A percentile compares a stretch with the other conserved stretches of the same genome.
Evolutionary conservation across 2,113 vertebrate genomes (phyloP).

Genomic region (Nibea coibor): DNA sequence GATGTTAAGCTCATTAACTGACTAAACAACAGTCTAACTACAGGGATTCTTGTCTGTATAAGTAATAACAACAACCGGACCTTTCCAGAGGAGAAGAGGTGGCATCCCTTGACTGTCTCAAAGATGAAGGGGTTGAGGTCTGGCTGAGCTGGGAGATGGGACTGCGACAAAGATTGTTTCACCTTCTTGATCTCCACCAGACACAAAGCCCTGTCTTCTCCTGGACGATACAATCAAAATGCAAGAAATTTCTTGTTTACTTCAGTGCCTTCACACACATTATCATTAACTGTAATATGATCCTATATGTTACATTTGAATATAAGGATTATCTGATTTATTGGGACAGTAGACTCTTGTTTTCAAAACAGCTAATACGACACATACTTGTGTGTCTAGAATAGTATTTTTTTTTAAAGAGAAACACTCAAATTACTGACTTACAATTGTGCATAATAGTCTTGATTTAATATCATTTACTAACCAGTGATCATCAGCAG

Average conservation of each 20-base stretch:
- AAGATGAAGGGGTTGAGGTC: conserved; percentile 93
- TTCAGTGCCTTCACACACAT: neutral
- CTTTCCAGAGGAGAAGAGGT: conserved; percentile 97
- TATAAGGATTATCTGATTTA: neutral
- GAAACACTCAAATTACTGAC: neutral
- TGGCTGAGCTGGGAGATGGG: conserved; percentile 96
- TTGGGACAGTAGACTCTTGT: too few relatives aligned
- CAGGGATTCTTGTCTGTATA: conserved; percentile 12
- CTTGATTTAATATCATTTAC: neutral
- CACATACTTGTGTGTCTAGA: neutral
- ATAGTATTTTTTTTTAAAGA: neutral
- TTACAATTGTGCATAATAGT: neutral
- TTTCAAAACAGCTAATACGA: neutral
- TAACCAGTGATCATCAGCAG: conserved; percentile 97
- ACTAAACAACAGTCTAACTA: conserved; percentile 20
- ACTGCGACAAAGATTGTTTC: conserved; percentile 96
- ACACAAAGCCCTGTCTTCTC: conserved; percentile 94
- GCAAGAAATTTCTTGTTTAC: neutral
- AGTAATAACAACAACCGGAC: conserved; percentile 50
- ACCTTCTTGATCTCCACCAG: conserved; percentile 97
- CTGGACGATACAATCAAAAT: conserved; percentile 74
- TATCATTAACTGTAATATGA: neutral
- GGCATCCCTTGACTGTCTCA: conserved; percentile 97
- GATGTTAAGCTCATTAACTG: conserved; percentile 46
- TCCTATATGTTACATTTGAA: neutral